Percentiles rank a stretch among this genome's conserved stretches.
These are phyloP conservation scores for Heliothis subflexa DNA, from an alignment of 1,140 invertebrate species.

Conservation along the genomic window DNA sequence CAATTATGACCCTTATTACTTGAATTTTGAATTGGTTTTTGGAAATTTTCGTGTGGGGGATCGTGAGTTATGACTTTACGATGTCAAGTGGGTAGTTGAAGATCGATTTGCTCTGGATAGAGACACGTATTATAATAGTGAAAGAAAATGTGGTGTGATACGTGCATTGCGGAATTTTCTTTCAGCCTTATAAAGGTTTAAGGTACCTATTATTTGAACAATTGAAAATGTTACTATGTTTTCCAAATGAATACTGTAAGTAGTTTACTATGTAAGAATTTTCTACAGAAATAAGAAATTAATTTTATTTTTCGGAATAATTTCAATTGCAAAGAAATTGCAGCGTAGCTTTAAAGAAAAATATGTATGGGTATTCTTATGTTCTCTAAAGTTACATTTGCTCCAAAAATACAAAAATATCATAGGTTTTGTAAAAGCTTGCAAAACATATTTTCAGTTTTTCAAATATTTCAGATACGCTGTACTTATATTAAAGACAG, in stretches of 20 bases:
- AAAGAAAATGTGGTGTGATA: constrained; percentile 51
- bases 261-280: too few species aligned
- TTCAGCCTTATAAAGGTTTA: background rate
- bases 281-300: too few species aligned
- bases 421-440: too few species aligned
- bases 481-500: background rate
- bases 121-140: constrained; percentile 20
- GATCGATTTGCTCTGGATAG: constrained; percentile 80
- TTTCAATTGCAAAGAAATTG: too few species aligned
- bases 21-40: constrained; percentile 21
- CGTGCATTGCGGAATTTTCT: background rate
- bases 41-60: constrained; percentile 55
- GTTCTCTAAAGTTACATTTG: too few species aligned
- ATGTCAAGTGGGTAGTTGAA: constrained; percentile 50
- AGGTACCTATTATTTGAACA: background rate
- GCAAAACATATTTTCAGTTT: too few species aligned
- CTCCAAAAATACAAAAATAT: too few species aligned
- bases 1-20: constrained; percentile 54
- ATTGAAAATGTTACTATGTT: background rate
- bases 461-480: too few species aligned
- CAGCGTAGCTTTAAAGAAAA: too few species aligned
- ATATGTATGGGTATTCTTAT: too few species aligned
- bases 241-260: too few species aligned
- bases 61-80: constrained; percentile 61
- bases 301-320: too few species aligned